Evolutionary conservation across 2,113 vertebrate species (phyloP), one percentile per base, ranked within the genome.

Genomic region (Chascanopsetta lugubris): DNA sequence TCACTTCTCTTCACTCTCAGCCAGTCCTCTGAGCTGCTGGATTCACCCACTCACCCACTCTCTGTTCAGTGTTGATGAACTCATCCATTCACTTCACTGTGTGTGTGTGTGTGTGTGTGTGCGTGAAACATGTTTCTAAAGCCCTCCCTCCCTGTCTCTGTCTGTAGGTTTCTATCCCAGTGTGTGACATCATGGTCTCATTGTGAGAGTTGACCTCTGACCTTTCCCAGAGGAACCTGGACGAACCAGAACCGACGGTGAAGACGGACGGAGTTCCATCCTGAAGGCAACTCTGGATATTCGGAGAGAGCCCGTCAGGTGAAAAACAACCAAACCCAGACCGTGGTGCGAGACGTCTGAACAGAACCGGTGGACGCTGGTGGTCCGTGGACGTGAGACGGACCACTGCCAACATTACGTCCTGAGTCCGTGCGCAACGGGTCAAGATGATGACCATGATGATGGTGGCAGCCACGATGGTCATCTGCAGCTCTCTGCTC

Each of bases 361-460:
- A 18, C 59, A 27, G 24, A 60, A 60, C 30, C 9, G 8, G 4
- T 1, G 2, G n/a, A 30, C 11, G 12, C 2, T 13, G 2, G 24
- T 22, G 1, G 1, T 12, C 21, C 21, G 45, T 46, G 40, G 17
- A 45, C 8, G 11, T 21, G 38, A 61, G 20, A 38, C 34, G 15
- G 9, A 21, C 21, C 38, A n/a, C 4, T 4, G 9, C 32, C 0
- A 32, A 6, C 4, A 24, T 30, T 64, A 59, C 25, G 30, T 45
- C 34, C n/a, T 69, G 24, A 0, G 8, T 48, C n/a, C n/a, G n/a
- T n/a, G n/a, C 27, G 2, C 42, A 49, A 5, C 4, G 46, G 18
- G 42, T 50, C 69, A 75, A 75, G 46, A 90, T 89, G 90, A 91
- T 89, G 87, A 88, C 81, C 63, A 85, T 85, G 87, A 87, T 87